Evolutionary conservation across 64 coral and sea anemone species (phyloP).

Genomic region (Orbicella faveolata): DNA sequence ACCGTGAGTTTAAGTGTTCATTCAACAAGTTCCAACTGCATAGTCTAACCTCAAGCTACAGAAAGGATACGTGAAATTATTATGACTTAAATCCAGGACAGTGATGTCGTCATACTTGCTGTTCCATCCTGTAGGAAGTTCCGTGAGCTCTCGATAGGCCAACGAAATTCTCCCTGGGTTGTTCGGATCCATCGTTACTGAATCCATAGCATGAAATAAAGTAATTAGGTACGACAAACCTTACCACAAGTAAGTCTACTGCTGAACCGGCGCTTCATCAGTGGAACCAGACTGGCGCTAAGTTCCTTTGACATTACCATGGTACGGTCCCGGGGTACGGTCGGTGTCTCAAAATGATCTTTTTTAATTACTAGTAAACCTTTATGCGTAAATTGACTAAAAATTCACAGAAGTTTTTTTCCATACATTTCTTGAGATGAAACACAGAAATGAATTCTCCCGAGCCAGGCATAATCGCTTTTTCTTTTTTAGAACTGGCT

Average conservation of each 20-base stretch:
- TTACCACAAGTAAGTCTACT: too few species aligned
- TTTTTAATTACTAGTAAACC: not conserved
- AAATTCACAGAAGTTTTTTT: not conserved
- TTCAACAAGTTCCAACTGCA: too few species aligned
- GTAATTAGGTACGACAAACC: too few species aligned
- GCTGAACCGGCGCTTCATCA: too few species aligned
- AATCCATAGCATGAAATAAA: not conserved
- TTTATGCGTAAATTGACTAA: not conserved
- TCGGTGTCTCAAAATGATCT: not conserved
- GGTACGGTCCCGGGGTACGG: not conserved
- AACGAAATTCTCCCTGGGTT: constrained; percentile 78
- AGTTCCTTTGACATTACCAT: not conserved
- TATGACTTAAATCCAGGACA: constrained; percentile 91
- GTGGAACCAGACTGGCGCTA: too few species aligned
- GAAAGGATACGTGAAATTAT: constrained; percentile 92
- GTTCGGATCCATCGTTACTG: constrained; percentile 23
- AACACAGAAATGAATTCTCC: not conserved
- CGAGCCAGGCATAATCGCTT: too few species aligned
- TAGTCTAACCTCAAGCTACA: not conserved
- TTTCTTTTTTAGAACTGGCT: too few species aligned
- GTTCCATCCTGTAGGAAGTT: constrained; percentile 45
- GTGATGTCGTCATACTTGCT: constrained; percentile 44
- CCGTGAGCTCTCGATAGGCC: constrained; percentile 73
- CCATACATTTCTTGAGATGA: not conserved
- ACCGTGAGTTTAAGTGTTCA: too few species aligned